Percentiles rank a stretch among this genome's conserved stretches.
Conservation (phyloP, 2,888 invertebrate genomes). For the Nebria brevicollis region DNA sequence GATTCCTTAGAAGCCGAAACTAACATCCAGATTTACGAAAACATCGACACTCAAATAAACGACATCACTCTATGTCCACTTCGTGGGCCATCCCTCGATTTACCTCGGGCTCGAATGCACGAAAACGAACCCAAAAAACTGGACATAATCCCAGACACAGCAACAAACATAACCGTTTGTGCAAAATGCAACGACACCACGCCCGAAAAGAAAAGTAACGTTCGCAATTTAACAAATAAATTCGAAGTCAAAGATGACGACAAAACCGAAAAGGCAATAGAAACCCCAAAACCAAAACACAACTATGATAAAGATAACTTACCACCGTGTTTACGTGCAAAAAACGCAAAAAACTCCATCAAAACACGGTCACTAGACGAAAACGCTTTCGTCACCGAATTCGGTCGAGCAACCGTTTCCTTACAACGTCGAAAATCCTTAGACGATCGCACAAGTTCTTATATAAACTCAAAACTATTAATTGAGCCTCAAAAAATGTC, state of each 20-base stretch:
- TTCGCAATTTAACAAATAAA: slow-evolving; percentile 49
- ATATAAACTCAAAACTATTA: slow-evolving; percentile 51
- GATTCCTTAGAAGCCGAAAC: slow-evolving; percentile 57
- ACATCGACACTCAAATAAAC: slow-evolving; percentile 53
- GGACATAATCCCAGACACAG: slow-evolving; percentile 1
- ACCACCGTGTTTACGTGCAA: slow-evolving; percentile 72
- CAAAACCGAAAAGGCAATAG: slow-evolving; percentile 57
- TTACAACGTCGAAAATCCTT: slow-evolving; percentile 67
- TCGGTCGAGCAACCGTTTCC: slow-evolving; percentile 62
- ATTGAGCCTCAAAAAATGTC: slow-evolving; percentile 56
- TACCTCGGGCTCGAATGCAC: slow-evolving; percentile 42
- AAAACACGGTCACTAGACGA: slow-evolving; percentile 79
- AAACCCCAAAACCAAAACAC: slow-evolving; percentile 57
- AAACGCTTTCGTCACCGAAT: slow-evolving; percentile 77
- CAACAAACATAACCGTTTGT: slow-evolving; percentile 23
- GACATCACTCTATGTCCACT: slow-evolving; percentile 39
- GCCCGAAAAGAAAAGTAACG: slow-evolving; percentile 35
- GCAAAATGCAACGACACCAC: slow-evolving; percentile 19
- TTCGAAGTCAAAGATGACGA: slow-evolving; percentile 52
- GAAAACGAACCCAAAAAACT: slow-evolving; percentile 46
- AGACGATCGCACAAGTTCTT: slow-evolving; percentile 64
- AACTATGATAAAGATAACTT: slow-evolving; percentile 62
- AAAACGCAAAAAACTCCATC: slow-evolving; percentile 70
- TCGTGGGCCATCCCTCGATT: slow-evolving; percentile 36
- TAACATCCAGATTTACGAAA: slow-evolving; percentile 57